Conservation (phyloP, 1,140 invertebrate species). For the Dysdera silvatica region DNA sequence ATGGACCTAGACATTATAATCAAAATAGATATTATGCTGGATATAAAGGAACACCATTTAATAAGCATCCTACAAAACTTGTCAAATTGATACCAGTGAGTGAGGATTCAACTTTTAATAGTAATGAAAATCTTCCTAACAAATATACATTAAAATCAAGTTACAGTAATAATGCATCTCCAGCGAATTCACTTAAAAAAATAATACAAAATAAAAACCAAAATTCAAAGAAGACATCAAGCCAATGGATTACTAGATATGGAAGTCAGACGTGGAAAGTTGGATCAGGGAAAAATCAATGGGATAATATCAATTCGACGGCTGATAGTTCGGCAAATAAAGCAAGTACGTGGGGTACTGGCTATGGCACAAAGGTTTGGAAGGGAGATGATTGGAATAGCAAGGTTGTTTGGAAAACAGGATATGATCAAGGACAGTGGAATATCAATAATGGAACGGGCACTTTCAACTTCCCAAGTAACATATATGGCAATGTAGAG, state of each 20-base stretch:
- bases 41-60: no score
- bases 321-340: not conserved
- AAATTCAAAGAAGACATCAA: not conserved
- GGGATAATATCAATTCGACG: no score
- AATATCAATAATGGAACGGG: not conserved
- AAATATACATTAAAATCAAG: no score
- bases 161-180: not conserved
- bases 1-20: no score
- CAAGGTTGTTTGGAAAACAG: constrained; percentile 27
- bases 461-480: not conserved
- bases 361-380: constrained; percentile 23
- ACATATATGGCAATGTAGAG: constrained; percentile 14
- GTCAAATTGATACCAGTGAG: no score
- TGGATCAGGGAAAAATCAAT: not conserved
- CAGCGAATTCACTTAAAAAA: not conserved
- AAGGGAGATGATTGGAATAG: constrained; percentile 25
- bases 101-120: no score
- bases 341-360: constrained; percentile 13
- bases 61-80: no score
- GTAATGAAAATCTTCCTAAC: no score
- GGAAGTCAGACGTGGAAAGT: not conserved
- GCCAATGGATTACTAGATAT: no score
- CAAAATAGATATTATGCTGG: no score
- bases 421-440: constrained; percentile 2
- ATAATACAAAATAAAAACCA: not conserved